Conservation (phyloP, 2,797 vertebrate species). For the Astyanax mexicanus region DNA sequence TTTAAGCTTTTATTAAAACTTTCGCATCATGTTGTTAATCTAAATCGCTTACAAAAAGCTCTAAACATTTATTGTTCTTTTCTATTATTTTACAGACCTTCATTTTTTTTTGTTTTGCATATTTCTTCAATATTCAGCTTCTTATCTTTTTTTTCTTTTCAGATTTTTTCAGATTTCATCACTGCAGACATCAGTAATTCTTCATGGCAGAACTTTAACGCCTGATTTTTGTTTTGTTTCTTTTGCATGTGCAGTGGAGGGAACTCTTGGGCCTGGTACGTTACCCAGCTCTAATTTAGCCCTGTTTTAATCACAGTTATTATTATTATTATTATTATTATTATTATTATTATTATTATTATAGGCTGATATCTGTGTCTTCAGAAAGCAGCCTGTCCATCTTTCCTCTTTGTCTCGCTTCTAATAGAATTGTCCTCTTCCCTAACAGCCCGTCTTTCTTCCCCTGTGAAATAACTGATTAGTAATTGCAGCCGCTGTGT, state of each 20-base stretch:
- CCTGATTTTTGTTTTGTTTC: constrained; percentile 62
- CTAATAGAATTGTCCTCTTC: constrained; percentile 46
- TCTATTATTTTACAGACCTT: too few relatives aligned
- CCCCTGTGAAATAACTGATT: constrained; percentile 52
- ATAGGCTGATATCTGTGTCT: constrained; percentile 45
- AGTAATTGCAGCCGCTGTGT: constrained; percentile 36
- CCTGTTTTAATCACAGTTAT: constrained; percentile 49
- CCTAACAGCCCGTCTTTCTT: constrained; percentile 41
- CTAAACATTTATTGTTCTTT: too few relatives aligned
- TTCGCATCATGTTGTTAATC: too few relatives aligned
- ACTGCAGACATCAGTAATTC: neutral
- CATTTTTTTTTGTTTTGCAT: too few relatives aligned
- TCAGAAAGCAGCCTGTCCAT: constrained; percentile 35
- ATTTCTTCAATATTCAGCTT: too few relatives aligned
- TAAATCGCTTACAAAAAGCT: too few relatives aligned
- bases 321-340: constrained; percentile 41
- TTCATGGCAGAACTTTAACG: constrained; percentile 1
- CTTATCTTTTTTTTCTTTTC: too few relatives aligned
- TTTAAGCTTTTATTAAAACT: too few relatives aligned
- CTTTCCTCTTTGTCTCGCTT: constrained; percentile 29
- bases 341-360: constrained; percentile 41
- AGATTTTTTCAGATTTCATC: too few relatives aligned
- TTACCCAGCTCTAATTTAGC: constrained; percentile 59
- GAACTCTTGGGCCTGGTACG: constrained; percentile 83
- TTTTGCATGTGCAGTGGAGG: constrained; percentile 83